phyloP scores from a whole-genome alignment of 1,140 invertebrate species.

The Heliconius melpomene region DNA sequence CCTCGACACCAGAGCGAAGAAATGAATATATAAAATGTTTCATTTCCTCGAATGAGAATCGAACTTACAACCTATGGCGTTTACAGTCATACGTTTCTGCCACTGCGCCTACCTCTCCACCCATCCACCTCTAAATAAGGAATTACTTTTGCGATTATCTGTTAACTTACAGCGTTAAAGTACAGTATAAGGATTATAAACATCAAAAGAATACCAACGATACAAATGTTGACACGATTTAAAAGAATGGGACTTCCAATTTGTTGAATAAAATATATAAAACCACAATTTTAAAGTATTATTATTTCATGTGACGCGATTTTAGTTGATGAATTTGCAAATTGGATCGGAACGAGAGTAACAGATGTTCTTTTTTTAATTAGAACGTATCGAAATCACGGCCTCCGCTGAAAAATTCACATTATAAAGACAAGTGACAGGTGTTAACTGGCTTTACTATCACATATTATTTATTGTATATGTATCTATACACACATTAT shows the following conservation, averaged over 20 bases:
- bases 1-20: too few species aligned
- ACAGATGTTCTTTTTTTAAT: slow-evolving; percentile 29
- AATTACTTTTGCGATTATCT: neutral
- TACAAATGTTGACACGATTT: neutral
- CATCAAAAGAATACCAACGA: neutral
- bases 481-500: too few species aligned
- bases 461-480: neutral
- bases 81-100: too few species aligned
- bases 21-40: too few species aligned
- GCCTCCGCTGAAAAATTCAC: slow-evolving; percentile 15
- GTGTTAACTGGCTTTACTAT: neutral
- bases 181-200: neutral
- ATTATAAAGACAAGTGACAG: slow-evolving; percentile 8
- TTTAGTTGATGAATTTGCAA: slow-evolving; percentile 31
- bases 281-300: neutral
- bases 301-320: slow-evolving; percentile 17
- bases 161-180: neutral
- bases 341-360: slow-evolving; percentile 23
- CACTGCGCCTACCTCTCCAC: too few species aligned
- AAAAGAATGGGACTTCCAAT: neutral
- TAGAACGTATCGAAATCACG: slow-evolving; percentile 21
- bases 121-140: too few species aligned
- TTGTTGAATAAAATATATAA: slow-evolving; percentile 9
- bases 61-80: too few species aligned
- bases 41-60: too few species aligned